Evolutionary conservation across 2,888 invertebrate species (phyloP).

Genomic region (Halictus quadricinctus): DNA sequence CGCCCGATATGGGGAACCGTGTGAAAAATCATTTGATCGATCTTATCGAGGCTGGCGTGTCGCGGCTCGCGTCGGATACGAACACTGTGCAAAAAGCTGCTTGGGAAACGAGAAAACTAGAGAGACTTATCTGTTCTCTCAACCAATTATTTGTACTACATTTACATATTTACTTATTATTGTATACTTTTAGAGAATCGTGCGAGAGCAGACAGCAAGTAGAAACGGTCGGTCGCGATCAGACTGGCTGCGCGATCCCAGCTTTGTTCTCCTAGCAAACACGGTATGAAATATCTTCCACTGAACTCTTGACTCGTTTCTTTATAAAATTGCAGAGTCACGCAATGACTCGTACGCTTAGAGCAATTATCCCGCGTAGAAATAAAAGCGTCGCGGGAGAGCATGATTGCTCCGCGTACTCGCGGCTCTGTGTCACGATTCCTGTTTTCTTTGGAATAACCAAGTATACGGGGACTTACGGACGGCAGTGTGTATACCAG

Average conservation of each 20-base stretch:
- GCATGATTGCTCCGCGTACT: background rate
- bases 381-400: background rate
- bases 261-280: background rate
- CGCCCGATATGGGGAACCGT: constrained; percentile 31
- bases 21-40: constrained; percentile 53
- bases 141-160: too few species aligned
- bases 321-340: background rate
- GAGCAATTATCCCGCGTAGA: background rate
- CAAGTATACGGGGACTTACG: background rate
- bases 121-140: too few species aligned
- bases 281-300: background rate
- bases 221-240: background rate
- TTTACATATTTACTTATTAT: too few species aligned
- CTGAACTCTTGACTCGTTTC: background rate
- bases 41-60: constrained; percentile 12
- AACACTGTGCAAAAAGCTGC: background rate
- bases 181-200: background rate
- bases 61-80: background rate
- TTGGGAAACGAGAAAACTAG: too few species aligned
- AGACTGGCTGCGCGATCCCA: background rate
- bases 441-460: background rate
- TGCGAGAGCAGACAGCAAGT: background rate
- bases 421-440: background rate
- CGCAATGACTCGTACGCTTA: too few species aligned
- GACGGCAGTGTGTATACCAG: background rate